Base-by-base conservation (phyloP, 1,140 invertebrate genomes). In the Eubasilissa regina region DNA sequence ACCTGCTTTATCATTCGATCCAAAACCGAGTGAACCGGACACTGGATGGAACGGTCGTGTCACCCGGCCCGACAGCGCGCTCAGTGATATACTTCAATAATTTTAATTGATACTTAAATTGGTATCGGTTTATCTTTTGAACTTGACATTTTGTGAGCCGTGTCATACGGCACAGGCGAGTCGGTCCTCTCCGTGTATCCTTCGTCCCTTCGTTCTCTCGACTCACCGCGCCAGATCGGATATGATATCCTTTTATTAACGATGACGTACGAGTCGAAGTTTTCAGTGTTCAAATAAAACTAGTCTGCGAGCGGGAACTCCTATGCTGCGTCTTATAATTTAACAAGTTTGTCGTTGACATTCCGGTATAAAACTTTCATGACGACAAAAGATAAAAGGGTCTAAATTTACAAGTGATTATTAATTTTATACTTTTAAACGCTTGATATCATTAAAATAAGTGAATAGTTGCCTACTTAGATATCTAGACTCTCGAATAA, bases 71-170 rank as follows among this genome's bases (percentile, higher is more conserved):
- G 68, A 78, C 77, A 78, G 17, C 25, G 70, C 1, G 35, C 43
- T 48, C 25, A 44, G 15, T 21, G 43, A 72, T 72, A 78, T 21
- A 72, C 17, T 73, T 21, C 44, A 77, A 81, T 77, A 79, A 77
- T 81, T 81, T 81, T 81, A 81, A 81, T 81, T 79, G 80, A 81
- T 79, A 35, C 64, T 77, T 66, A 76, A 78, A 77, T 75, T 77
- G 64, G 75, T 64, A 56, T 47, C n/a, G 64, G 47, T 70, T 35
- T 78, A 74, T 78, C 55, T 78, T 48, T 12, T 53, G 70, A 77
- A 73, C 58, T 78, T 81, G 73, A 80, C 64, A 77, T 70, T 64
- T 73, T 44, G 44, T 12, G 58, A 19, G 11, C 4, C 60, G 35
- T 25, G 58, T 78, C 66, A 72, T 78, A 72, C 64, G 11, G 55